These are phyloP conservation scores for Myanophis thanlyinensis DNA, from an alignment of 2,113 vertebrate species.

Conservation along the genomic window DNA sequence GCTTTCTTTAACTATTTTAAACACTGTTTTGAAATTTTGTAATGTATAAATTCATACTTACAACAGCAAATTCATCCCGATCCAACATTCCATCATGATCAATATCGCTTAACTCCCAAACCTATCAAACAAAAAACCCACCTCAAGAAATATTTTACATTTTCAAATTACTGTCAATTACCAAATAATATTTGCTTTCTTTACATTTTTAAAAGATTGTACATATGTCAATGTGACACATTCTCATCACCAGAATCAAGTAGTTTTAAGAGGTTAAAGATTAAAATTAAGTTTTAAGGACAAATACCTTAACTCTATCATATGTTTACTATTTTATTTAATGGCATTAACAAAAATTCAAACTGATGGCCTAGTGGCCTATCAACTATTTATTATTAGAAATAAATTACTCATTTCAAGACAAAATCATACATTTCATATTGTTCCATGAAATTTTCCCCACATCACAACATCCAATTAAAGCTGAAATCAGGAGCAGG, in stretches of 20 bases:
- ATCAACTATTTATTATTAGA: not conserved
- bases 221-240: not conserved
- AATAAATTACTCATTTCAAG: not conserved
- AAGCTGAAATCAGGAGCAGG: not conserved
- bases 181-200: not conserved
- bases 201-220: not conserved
- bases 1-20: not conserved
- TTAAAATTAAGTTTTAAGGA: not conserved
- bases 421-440: not conserved
- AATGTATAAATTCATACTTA: constrained; percentile 70
- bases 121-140: constrained; percentile 69
- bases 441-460: not conserved
- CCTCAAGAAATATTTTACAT: not conserved
- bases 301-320: not conserved
- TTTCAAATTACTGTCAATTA: not conserved
- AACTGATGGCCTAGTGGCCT: not conserved
- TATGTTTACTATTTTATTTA: not conserved
- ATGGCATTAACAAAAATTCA: not conserved
- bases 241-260: not conserved
- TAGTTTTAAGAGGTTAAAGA: not conserved
- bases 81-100: constrained; percentile 97
- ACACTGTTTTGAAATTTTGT: constrained; percentile 3
- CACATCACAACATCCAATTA: not conserved
- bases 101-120: constrained; percentile 97
- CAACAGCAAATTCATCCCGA: constrained; percentile 98